A percentile compares a stretch with the other conserved stretches of the same genome.
Evolutionary conservation across 2,888 invertebrate species (phyloP).

Genomic region (Tipula helvola): DNA sequence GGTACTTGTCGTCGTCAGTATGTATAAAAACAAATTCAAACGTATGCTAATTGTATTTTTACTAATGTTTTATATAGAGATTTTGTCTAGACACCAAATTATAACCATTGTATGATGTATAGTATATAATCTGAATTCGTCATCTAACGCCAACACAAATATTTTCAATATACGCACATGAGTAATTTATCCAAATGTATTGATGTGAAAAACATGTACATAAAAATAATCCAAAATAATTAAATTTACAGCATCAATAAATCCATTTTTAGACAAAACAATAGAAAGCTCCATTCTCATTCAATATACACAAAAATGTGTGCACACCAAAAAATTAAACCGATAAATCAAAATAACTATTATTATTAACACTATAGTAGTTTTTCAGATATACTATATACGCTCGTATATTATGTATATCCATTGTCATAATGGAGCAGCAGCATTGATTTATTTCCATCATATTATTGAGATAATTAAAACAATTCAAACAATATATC

Average conservation of each 20-base stretch:
- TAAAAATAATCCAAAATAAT: not conserved
- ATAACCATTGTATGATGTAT: too few species aligned
- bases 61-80: not conserved
- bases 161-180: not conserved
- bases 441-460: not conserved
- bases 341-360: not conserved
- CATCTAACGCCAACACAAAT: too few species aligned
- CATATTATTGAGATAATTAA: not conserved
- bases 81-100: not conserved
- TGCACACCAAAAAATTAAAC: not conserved
- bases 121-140: too few species aligned
- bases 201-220: not conserved
- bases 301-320: not conserved
- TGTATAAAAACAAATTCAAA: not conserved
- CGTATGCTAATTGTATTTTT: not conserved
- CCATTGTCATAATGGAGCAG: not conserved
- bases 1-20: too few species aligned
- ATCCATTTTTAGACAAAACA: not conserved
- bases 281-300: not conserved
- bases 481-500: not conserved
- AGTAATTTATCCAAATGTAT: not conserved
- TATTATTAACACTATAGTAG: not conserved
- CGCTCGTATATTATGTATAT: not conserved
- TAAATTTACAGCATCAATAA: not conserved
- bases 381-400: not conserved